phyloP scores from a whole-genome alignment of 2,888 invertebrate species.

The Willowsia nigromaculata region DNA sequence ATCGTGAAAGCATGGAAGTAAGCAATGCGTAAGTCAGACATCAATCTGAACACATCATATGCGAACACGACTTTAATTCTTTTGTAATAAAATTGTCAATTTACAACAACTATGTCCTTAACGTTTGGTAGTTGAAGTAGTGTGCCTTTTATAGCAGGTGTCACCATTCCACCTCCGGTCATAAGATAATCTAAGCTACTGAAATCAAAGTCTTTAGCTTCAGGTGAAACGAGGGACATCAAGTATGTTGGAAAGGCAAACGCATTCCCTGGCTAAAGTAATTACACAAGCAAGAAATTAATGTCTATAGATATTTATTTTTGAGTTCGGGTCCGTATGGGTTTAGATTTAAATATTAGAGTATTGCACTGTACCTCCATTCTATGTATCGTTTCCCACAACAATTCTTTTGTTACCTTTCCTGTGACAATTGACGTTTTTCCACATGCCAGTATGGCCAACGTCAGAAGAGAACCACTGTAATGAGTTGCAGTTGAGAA shows the following conservation, averaged over 20 bases:
- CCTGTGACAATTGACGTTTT: conserved; percentile 22
- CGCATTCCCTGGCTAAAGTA: conserved; percentile 67
- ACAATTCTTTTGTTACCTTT: conserved; percentile 10
- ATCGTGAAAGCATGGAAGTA: neutral
- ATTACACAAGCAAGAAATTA: neutral
- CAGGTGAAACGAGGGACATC: conserved; percentile 69
- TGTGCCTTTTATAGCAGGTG: conserved; percentile 56
- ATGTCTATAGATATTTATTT: too few species aligned
- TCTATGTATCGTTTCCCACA: conserved; percentile 13
- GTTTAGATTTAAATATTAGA: neutral
- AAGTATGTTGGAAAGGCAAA: conserved; percentile 77
- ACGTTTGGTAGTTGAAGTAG: conserved; percentile 70
- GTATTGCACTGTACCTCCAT: conserved; percentile 24
- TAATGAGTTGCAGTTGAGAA: conserved; percentile 45
- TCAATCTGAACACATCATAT: too few species aligned
- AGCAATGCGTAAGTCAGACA: neutral
- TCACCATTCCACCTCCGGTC: conserved; percentile 75
- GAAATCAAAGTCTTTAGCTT: conserved; percentile 73
- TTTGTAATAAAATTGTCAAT: neutral
- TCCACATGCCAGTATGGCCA: neutral
- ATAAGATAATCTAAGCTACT: conserved; percentile 71
- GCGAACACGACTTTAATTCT: too few species aligned
- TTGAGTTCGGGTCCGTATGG: too few species aligned
- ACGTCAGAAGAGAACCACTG: conserved; percentile 1
- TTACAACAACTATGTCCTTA: conserved; percentile 64